Evolutionary conservation across 1,140 invertebrate genomes (phyloP).

Genomic region (Drosophila hydei): DNA sequence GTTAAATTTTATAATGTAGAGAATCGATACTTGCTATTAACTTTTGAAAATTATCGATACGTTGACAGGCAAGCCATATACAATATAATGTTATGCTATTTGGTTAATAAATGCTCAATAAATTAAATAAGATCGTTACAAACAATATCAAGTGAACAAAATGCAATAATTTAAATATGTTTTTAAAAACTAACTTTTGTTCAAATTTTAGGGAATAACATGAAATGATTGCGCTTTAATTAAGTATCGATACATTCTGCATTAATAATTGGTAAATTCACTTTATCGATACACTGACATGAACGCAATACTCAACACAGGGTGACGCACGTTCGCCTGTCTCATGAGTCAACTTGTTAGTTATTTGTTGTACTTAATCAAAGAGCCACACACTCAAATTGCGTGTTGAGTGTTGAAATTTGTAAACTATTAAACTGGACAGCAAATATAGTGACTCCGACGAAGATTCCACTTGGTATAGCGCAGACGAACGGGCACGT

Average conservation of each 20-base stretch:
- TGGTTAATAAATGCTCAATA: too few species aligned
- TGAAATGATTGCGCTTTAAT: not conserved
- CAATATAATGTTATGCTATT: not conserved
- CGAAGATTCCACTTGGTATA: slow-evolving; percentile 43
- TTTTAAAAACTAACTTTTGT: too few species aligned
- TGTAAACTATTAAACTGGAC: slow-evolving; percentile 55
- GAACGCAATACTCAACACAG: slow-evolving; percentile 13
- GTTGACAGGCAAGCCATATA: not conserved
- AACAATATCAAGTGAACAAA: too few species aligned
- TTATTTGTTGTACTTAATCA: slow-evolving; percentile 27
- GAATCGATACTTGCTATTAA: not conserved
- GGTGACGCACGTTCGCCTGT: slow-evolving; percentile 12
- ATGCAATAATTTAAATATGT: too few species aligned
- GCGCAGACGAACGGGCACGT: slow-evolving; percentile 55
- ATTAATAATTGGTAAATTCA: not conserved
- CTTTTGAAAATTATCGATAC: not conserved
- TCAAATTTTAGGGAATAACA: too few species aligned
- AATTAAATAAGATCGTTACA: too few species aligned
- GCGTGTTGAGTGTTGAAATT: slow-evolving; percentile 1
- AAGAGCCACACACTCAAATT: slow-evolving; percentile 40
- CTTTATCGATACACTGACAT: slow-evolving; percentile 19
- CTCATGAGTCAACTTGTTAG: slow-evolving; percentile 47
- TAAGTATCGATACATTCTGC: not conserved
- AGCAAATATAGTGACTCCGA: slow-evolving; percentile 49
- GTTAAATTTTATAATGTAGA: not conserved